Conservation (phyloP, 2,797 vertebrate genomes). For the Alcedo quadribrachys region DNA sequence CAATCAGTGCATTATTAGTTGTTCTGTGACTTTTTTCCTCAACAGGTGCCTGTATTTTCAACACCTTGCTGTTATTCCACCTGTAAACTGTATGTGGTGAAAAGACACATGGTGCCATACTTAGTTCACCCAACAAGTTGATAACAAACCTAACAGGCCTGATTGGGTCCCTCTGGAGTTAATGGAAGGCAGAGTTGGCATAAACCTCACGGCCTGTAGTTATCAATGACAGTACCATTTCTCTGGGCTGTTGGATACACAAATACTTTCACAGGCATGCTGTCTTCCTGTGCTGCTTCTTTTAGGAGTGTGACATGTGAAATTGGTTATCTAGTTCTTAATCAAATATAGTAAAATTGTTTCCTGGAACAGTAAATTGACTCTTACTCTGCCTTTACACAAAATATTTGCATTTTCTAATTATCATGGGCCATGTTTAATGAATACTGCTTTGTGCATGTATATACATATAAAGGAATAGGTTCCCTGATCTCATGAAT, state of each 20-base stretch:
- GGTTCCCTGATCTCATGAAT: not conserved
- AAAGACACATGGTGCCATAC: not conserved
- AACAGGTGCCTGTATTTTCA: not conserved
- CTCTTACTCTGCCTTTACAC: not conserved
- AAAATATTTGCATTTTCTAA: conserved; percentile 23
- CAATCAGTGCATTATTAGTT: not conserved
- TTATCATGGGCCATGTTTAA: not conserved
- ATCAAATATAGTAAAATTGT: not conserved
- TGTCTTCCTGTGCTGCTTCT: not conserved
- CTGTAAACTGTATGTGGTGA: not conserved
- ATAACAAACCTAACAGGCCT: not conserved
- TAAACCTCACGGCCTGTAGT: not conserved
- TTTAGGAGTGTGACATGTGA: not conserved
- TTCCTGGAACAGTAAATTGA: conserved; percentile 33
- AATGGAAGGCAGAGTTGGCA: not conserved
- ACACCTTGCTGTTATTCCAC: not conserved
- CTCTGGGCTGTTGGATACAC: not conserved
- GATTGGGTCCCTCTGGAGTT: not conserved
- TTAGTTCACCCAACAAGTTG: not conserved
- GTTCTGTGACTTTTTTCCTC: not conserved
- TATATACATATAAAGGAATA: not conserved
- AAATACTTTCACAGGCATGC: not conserved
- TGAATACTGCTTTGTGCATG: not conserved
- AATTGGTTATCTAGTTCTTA: conserved; percentile 13
- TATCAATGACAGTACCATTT: not conserved